phyloP scores from a whole-genome alignment of 2,888 invertebrate species.

The Syrphus vitripennis region DNA sequence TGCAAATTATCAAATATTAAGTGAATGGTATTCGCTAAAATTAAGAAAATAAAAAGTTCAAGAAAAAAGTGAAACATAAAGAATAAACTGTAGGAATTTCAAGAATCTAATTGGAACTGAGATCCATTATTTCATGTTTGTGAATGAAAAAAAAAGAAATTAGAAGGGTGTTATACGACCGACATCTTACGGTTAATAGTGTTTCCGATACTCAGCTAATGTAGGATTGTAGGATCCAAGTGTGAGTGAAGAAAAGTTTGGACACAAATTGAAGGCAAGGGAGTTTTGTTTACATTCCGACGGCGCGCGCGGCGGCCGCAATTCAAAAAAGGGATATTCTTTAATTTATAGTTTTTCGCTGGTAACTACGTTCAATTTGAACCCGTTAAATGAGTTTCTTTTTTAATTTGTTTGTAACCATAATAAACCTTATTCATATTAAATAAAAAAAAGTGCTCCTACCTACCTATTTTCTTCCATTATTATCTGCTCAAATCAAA shows the following conservation, averaged over 20 bases:
- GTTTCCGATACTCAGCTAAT: not conserved
- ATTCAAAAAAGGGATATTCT: not conserved
- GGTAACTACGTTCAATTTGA: too few relatives aligned
- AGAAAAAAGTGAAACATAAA: not conserved
- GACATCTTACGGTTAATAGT: constrained; percentile 59
- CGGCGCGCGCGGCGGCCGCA: too few relatives aligned
- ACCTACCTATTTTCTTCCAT: too few relatives aligned
- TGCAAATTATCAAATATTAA: not conserved
- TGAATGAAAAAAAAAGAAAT: not conserved
- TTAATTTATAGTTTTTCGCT: not conserved
- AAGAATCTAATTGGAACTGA: not conserved
- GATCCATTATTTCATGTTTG: not conserved
- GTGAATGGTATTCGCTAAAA: not conserved
- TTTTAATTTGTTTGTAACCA: too few relatives aligned
- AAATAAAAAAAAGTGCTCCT: too few relatives aligned
- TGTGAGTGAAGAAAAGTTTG: not conserved
- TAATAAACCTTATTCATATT: too few relatives aligned
- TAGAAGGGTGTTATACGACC: constrained; percentile 13
- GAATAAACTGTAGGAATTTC: not conserved
- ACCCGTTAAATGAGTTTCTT: too few relatives aligned
- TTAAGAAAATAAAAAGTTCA: not conserved
- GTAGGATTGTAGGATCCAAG: not conserved
- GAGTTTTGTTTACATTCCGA: constrained; percentile 10
- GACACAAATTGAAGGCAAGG: not conserved
- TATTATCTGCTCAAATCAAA: too few relatives aligned